phyloP scores from a whole-genome alignment of 2,888 invertebrate species.

The Emmelina monodactyla region DNA sequence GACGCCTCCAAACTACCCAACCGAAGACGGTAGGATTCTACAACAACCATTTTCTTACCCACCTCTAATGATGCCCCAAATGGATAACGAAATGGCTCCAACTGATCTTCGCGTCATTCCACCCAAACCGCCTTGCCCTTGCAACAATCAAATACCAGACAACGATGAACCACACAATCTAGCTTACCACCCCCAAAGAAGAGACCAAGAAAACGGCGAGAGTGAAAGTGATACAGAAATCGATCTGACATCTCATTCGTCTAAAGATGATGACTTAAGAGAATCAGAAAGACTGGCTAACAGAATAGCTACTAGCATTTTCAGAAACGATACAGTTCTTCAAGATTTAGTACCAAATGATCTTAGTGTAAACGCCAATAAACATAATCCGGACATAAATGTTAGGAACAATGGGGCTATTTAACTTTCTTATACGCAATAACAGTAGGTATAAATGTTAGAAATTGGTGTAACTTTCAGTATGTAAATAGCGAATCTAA shows the following conservation, averaged over 20 bases:
- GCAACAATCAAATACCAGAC: constrained; percentile 23
- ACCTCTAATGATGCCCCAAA: constrained; percentile 35
- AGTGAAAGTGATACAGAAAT: constrained; percentile 60
- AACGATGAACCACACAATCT: constrained; percentile 46
- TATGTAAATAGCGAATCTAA: no score
- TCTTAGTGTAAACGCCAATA: constrained; percentile 44
- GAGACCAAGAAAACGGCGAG: constrained; percentile 36
- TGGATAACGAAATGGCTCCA: constrained; percentile 42
- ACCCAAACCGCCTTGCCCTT: constrained; percentile 32
- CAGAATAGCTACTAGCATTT: constrained; percentile 53
- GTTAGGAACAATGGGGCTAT: constrained; percentile 34
- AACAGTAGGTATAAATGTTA: no score
- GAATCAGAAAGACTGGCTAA: constrained; percentile 50
- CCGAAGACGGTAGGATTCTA: constrained; percentile 41
- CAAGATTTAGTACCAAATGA: constrained; percentile 59
- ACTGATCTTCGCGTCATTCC: constrained; percentile 47
- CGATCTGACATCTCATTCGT: constrained; percentile 55
- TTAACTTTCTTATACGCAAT: no score
- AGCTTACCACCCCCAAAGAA: constrained; percentile 36
- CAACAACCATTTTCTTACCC: constrained; percentile 44
- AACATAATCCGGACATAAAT: constrained; percentile 31
- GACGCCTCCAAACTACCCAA: constrained; percentile 33
- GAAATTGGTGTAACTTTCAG: no score
- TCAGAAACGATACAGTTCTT: constrained; percentile 48
- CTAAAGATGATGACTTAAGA: constrained; percentile 54